Base-by-base conservation (phyloP, 2,888 invertebrate species). In the Desoria tigrina region DNA sequence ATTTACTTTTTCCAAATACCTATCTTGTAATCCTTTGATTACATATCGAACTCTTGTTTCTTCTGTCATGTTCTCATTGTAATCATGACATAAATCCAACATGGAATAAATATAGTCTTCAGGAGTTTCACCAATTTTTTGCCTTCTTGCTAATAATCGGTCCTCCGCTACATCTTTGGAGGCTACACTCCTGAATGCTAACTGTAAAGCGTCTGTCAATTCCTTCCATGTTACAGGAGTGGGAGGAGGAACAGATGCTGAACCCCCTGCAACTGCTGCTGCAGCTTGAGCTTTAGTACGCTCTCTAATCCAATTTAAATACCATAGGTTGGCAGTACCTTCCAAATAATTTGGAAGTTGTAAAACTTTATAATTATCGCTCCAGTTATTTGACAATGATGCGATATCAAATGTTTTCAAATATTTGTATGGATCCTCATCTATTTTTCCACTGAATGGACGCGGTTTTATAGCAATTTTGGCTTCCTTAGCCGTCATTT, bases 151-250 rank as follows among this genome's bases (percentile, higher is more conserved):
- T 9, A 58, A 3, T 32, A 58, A 42, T 45, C 45, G 42, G 1
- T 58, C 45, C 18, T 58, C 58, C 2, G 58, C 58, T 14, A 42
- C 45, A 18, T 58, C 58, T 21, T 58, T 58, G 11, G 42, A 45
- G n/a, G 42, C 26, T 11, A 45, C 42, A 21, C 26, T 58, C 18
- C 26, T 58, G 27, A 58, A 58, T 1, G 24, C 45, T n/a, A n/a
- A 27, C 32, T 58, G 58, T 2, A 58, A 18, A 1, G 42, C 58
- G 18, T 1, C 3, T 18, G 45, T 58, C 27, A 58, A 26, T 26
- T 9, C 24, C 18, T 16, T 16, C 11, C 11, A 39, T 39, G 39
- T 16, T 58, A 45, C 42, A 58, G 1, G 42, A n/a, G n/a, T n/a
- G n/a, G n/a, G n/a, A 11, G 39, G 11, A 11, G 39, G 11, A 11